Percentiles rank a stretch among this genome's conserved stretches.
These are phyloP conservation scores for Tuberolachnus salignus DNA, from an alignment of 2,888 invertebrate genomes.

Conservation along the genomic window DNA sequence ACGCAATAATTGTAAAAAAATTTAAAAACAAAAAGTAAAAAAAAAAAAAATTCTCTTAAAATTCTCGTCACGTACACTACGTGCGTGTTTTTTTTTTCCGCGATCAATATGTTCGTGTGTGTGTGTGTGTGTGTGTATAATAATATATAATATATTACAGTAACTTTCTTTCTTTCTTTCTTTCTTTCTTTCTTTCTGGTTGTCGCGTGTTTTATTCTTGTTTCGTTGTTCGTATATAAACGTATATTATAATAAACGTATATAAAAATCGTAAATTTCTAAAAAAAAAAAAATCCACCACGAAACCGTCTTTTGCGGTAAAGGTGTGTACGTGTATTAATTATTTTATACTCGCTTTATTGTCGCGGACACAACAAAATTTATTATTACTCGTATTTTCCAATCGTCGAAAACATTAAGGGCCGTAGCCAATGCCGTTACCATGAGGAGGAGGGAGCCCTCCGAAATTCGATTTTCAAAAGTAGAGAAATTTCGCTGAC, in stretches of 20 bases:
- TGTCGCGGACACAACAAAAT: too few relatives aligned
- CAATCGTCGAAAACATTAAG: neutral
- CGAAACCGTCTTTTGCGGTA: too few relatives aligned
- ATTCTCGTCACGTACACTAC: conserved; percentile 28
- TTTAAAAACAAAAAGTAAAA: conserved; percentile 19
- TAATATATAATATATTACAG: neutral
- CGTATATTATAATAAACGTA: neutral
- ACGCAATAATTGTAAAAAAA: neutral
- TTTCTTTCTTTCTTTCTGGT: conserved; percentile 13
- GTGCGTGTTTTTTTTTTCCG: conserved; percentile 16
- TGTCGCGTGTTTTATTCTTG: conserved; percentile 5
- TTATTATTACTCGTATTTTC: conserved; percentile 16
- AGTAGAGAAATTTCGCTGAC: too few relatives aligned
- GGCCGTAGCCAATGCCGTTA: too few relatives aligned
- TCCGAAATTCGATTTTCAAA: too few relatives aligned
- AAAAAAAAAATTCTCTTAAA: conserved; percentile 6
- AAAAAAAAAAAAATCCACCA: too few relatives aligned
- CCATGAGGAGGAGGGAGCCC: too few relatives aligned
- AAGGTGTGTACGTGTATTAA: neutral
- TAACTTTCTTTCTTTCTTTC: conserved; percentile 23
- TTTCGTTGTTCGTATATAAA: neutral
- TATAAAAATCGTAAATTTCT: too few relatives aligned
- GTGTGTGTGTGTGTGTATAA: too few relatives aligned
- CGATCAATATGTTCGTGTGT: neutral
- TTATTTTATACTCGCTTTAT: too few relatives aligned